Evolutionary conservation across 2,888 invertebrate genomes (phyloP).

Genomic region (Ophion obscuratus): DNA sequence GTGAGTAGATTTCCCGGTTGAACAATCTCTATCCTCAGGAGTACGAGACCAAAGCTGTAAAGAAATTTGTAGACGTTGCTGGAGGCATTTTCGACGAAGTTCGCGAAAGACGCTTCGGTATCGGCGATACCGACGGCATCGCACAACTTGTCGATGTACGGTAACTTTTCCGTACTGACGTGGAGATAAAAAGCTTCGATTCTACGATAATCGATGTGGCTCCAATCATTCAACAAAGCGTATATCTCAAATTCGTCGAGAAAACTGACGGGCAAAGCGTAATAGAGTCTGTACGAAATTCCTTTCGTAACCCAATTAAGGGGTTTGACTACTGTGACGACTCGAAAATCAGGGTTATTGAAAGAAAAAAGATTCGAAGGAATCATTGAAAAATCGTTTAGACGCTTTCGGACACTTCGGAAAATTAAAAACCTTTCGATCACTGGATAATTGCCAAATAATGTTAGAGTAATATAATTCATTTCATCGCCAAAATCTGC

Average conservation of each 20-base stretch:
- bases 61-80: slow-evolving; percentile 83
- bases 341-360: no score
- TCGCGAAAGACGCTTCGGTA: slow-evolving; percentile 70
- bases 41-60: slow-evolving; percentile 85
- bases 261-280: slow-evolving; percentile 90
- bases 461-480: no score
- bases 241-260: slow-evolving; percentile 86
- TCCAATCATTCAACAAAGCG: slow-evolving; percentile 75
- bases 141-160: slow-evolving; percentile 84
- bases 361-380: no score
- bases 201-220: slow-evolving; percentile 85
- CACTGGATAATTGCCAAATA: no score
- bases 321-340: no score
- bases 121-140: slow-evolving; percentile 75
- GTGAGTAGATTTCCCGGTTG: slow-evolving; percentile 60
- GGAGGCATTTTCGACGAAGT: slow-evolving; percentile 80
- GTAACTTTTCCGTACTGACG: slow-evolving; percentile 90
- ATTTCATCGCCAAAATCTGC: no score
- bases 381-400: no score
- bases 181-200: slow-evolving; percentile 90
- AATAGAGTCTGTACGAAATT: slow-evolving; percentile 88
- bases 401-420: no score
- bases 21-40: slow-evolving; percentile 83
- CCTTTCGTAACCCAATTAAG: slow-evolving; percentile 56
- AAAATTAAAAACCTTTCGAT: no score